Percentiles rank a stretch among this genome's conserved stretches.
phyloP scores from a whole-genome alignment of 2,113 vertebrate species.

The Tretioscincus oriximinensis region DNA sequence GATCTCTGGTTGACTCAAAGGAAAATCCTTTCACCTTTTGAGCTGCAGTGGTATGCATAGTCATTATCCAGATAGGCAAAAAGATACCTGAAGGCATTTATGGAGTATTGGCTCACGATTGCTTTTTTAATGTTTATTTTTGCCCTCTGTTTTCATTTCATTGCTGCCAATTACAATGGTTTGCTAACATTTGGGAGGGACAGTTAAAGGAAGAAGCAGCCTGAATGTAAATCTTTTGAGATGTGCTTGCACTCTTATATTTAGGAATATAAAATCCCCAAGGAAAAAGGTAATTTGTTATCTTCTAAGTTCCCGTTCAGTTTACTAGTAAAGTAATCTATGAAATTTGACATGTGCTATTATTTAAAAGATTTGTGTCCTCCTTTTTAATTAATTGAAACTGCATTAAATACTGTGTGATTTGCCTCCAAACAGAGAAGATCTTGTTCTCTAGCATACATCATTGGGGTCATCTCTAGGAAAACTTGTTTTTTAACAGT shows the following conservation, averaged over 20 bases:
- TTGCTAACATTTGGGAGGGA: neutral
- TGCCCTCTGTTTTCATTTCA: constrained; percentile 34
- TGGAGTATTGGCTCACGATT: neutral
- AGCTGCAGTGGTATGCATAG: constrained; percentile 28
- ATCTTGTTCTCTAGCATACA: too few species aligned
- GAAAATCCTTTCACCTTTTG: constrained; percentile 46
- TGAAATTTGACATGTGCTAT: neutral
- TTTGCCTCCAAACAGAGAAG: too few species aligned
- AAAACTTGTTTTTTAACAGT: too few species aligned
- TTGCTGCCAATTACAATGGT: constrained; percentile 30
- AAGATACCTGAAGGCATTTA: constrained; percentile 15
- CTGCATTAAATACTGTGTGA: too few species aligned
- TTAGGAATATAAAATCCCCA: constrained; percentile 1
- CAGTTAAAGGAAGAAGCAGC: constrained; percentile 27
- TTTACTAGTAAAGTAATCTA: neutral
- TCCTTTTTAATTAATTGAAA: neutral
- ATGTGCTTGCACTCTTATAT: constrained; percentile 15
- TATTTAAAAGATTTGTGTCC: constrained; percentile 41
- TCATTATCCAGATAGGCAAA: constrained; percentile 33
- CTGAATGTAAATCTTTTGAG: constrained; percentile 12
- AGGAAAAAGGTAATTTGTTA: neutral
- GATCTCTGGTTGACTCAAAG: constrained; percentile 54
- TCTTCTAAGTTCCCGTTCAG: neutral
- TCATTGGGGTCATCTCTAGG: too few species aligned
- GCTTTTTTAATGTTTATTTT: constrained; percentile 19